Evolutionary conservation across 2,113 vertebrate species (phyloP), one percentile per base, ranked within the genome.

Genomic region (Nyctereutes procyonoides): DNA sequence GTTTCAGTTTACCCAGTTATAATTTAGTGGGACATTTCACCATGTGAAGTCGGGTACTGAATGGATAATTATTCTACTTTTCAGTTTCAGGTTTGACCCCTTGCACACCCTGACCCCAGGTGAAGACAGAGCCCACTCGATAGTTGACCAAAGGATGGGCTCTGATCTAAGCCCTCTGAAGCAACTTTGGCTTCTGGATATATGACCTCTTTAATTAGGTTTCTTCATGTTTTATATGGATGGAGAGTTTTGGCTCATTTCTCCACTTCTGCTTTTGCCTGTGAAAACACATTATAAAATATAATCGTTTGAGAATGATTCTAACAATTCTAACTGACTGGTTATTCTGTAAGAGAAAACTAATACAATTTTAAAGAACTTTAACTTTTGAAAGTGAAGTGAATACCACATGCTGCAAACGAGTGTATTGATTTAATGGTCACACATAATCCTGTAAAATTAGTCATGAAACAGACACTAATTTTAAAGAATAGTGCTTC

Each of bases 1-100:
- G 87, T 82, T 92, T 98, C 97, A 97, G 89, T 97, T 97, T 95
- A 94, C 87, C 51, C 17, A 58, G 81, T 30, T 86, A 67, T 0
- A 0, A 94, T 97, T 98, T 97, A 92, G 89, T 97, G 93, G 97
- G 95, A 74, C 73, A 74, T 93, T 98, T 98, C 97, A 91, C 51
- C 58, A 74, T 82, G 58, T 93, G 86, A 89, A 97, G 74, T 86
- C 20, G 30, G 60, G 8, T 84, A 92, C 30, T 63, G 69, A 97
- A 73, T 82, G 51, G 77, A 35, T 93, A 89, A 95, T 98, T 97
- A 88, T 88, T 90, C 60, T 51, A 48, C 91, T 97, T 96, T 83
- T 95, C 94, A 95, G 94, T 74, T 95, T 97, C 71, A 83, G 43
- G 65, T 95, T 98, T 97, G 97, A 98, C 93, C 96, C 95, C 55